These are phyloP conservation scores for Panthera tigris DNA, from an alignment of 2,113 vertebrate genomes.

Conservation along the genomic window DNA sequence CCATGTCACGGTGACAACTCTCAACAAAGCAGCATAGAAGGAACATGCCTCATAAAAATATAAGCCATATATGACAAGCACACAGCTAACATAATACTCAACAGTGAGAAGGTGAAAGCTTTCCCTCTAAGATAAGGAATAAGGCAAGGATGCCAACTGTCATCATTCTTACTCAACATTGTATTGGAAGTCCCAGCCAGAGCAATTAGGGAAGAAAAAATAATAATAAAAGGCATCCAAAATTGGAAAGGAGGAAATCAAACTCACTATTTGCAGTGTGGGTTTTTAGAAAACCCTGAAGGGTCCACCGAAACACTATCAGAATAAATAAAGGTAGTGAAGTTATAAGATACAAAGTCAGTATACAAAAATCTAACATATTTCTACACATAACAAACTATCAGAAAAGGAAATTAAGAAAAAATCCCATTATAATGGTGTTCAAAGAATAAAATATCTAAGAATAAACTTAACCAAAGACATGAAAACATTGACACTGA, in stretches of 20 bases:
- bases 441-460: neutral
- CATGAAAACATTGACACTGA: neutral
- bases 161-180: neutral
- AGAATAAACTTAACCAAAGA: neutral
- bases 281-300: neutral
- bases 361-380: neutral
- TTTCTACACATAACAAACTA: neutral
- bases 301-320: neutral
- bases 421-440: neutral
- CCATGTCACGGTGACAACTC: neutral
- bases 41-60: neutral
- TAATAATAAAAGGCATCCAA: neutral
- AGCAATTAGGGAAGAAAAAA: neutral
- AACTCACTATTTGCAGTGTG: neutral
- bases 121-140: neutral
- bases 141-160: neutral
- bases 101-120: neutral
- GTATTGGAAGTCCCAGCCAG: neutral
- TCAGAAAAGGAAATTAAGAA: neutral
- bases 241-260: neutral
- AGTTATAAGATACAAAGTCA: neutral
- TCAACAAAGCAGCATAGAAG: neutral
- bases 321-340: neutral
- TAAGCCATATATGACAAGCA: neutral
- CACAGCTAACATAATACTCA: neutral